These are phyloP conservation scores for Anarrhichthys ocellatus DNA, from an alignment of 2,113 vertebrate species.

Conservation along the genomic window DNA sequence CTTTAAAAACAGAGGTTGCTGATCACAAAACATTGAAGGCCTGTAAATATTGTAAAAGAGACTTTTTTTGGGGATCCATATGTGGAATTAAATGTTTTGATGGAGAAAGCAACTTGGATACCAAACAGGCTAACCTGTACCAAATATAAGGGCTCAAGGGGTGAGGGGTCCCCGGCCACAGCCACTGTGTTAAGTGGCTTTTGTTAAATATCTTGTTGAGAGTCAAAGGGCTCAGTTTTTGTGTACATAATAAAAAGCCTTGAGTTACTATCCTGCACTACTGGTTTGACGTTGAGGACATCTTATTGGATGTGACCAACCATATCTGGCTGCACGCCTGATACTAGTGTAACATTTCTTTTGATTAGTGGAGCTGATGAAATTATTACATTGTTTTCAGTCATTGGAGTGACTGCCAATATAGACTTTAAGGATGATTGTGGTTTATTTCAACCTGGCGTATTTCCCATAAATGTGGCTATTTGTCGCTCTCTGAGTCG, in stretches of 20 bases:
- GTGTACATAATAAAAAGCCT: not conserved
- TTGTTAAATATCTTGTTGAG: not conserved
- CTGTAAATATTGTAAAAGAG: not conserved
- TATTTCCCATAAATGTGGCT: not conserved
- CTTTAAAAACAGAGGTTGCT: not conserved
- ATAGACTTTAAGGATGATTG: not conserved
- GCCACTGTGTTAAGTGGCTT: not conserved
- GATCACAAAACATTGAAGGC: not conserved
- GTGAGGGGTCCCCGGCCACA: not conserved
- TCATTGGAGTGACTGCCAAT: not conserved
- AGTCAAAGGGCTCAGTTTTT: not conserved
- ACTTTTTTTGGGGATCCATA: not conserved
- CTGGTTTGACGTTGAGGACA: not conserved
- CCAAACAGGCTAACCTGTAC: not conserved
- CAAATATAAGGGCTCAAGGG: not conserved
- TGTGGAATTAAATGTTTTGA: not conserved
- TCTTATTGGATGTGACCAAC: constrained; percentile 5
- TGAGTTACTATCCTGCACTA: not conserved
- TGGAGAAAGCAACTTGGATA: not conserved
- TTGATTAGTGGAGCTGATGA: constrained; percentile 20
- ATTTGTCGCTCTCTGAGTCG: not conserved
- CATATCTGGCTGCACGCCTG: not conserved
- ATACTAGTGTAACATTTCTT: not conserved
- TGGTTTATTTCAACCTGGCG: too few relatives aligned
- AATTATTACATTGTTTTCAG: constrained; percentile 4